phyloP scores from a whole-genome alignment of 2,888 invertebrate species.

The Callyntrura sp. region DNA sequence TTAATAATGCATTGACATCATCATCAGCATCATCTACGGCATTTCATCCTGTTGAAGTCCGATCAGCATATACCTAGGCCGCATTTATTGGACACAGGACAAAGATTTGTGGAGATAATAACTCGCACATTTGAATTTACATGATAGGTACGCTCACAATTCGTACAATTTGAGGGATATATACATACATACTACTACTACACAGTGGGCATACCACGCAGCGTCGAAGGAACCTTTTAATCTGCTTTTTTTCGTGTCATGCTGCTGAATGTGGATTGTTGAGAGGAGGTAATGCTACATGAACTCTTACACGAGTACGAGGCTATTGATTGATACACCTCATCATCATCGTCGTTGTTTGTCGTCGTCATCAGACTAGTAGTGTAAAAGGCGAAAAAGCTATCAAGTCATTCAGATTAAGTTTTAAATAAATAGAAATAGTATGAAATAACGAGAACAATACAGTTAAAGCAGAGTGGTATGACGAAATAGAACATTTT shows the following conservation, averaged over 20 bases:
- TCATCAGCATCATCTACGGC: constrained; percentile 5
- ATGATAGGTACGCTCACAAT: constrained; percentile 23
- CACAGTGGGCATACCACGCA: background rate
- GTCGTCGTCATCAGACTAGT: constrained; percentile 11
- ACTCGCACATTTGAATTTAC: constrained; percentile 38
- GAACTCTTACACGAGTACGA: background rate
- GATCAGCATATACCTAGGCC: background rate
- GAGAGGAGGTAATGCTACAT: background rate
- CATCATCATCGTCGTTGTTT: too few species aligned
- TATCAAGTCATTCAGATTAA: background rate
- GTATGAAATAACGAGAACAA: constrained; percentile 1
- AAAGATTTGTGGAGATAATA: constrained; percentile 34
- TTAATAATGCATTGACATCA: constrained; percentile 43
- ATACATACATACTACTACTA: background rate
- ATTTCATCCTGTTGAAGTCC: background rate
- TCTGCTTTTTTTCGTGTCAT: constrained; percentile 21
- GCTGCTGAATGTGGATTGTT: background rate
- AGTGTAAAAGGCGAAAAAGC: constrained; percentile 21
- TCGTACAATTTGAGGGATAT: background rate
- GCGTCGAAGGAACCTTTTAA: constrained; percentile 6
- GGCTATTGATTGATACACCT: constrained; percentile 25
- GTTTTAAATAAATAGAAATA: constrained; percentile 37
- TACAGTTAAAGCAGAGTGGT: constrained; percentile 8
- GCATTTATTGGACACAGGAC: constrained; percentile 26
- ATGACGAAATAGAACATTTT: constrained; percentile 24